Percentiles rank a stretch among this genome's conserved stretches.
Conservation (phyloP, 2,888 invertebrate genomes). For the Temnothorax rugatulus region DNA sequence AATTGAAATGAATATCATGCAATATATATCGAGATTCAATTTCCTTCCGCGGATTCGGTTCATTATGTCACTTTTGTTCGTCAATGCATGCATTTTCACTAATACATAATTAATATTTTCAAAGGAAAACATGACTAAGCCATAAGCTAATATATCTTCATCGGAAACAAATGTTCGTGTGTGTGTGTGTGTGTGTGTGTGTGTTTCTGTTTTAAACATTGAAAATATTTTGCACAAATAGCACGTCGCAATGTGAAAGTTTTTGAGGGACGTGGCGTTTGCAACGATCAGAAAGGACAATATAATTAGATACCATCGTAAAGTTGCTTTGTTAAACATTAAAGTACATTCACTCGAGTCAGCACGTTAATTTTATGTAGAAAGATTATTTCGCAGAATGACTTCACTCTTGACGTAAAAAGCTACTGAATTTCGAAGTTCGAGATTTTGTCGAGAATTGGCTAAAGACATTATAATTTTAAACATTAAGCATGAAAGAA, state of each 20-base stretch:
- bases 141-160: slow-evolving; percentile 18
- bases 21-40: slow-evolving; percentile 13
- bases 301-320: slow-evolving; percentile 11
- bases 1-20: slow-evolving; percentile 31
- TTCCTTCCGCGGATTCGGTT: neutral
- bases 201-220: neutral
- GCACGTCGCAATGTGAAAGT: neutral
- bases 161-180: slow-evolving; percentile 32
- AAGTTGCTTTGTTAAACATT: slow-evolving; percentile 21
- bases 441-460: neutral
- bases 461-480: neutral
- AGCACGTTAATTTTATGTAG: neutral
- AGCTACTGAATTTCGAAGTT: neutral
- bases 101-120: slow-evolving; percentile 56
- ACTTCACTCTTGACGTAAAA: neutral
- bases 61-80: slow-evolving; percentile 26
- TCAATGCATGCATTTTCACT: slow-evolving; percentile 30
- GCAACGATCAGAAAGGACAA: slow-evolving; percentile 13
- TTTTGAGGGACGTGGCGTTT: neutral
- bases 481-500: neutral
- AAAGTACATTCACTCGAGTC: slow-evolving; percentile 16
- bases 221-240: slow-evolving; percentile 5
- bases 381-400: neutral
- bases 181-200: no score
- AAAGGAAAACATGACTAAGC: neutral